These are phyloP conservation scores for Calameuta pallipes DNA, from an alignment of 2,888 invertebrate genomes.

Conservation along the genomic window DNA sequence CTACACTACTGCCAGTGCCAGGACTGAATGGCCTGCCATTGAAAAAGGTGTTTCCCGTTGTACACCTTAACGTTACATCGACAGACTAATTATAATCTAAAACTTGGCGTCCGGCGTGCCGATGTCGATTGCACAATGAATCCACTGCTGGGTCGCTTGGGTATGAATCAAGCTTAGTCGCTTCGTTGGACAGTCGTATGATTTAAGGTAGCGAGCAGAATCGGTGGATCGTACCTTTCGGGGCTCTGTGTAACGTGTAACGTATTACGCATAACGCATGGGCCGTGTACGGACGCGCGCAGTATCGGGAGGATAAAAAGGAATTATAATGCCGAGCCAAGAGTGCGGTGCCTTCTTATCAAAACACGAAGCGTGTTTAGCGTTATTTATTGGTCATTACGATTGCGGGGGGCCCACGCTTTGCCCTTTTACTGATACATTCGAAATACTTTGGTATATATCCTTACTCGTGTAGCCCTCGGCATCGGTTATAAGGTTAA, in stretches of 20 bases:
- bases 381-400: conserved; percentile 56
- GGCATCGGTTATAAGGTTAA: not conserved
- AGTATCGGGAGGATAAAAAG: conserved; percentile 34
- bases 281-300: conserved; percentile 15
- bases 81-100: not conserved
- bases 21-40: not conserved
- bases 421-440: conserved; percentile 2
- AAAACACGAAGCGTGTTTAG: conserved; percentile 52
- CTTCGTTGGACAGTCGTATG: conserved; percentile 50
- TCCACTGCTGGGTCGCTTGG: conserved; percentile 21
- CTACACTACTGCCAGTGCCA: not conserved
- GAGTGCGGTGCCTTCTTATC: conserved; percentile 43
- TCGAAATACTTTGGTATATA: not conserved
- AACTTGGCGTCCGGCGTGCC: not conserved
- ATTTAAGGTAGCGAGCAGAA: conserved; percentile 46
- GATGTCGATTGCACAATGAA: conserved; percentile 8
- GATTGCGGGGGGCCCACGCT: conserved; percentile 22
- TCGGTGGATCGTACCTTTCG: conserved; percentile 15
- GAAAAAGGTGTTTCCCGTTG: not conserved
- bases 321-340: conserved; percentile 22
- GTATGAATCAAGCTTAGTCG: conserved; percentile 57
- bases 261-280: conserved; percentile 27
- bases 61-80: not conserved
- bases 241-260: conserved; percentile 23
- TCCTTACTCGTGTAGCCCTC: not conserved